Conservation (phyloP, 1,140 invertebrate genomes). For the Drosophila sp. region DNA sequence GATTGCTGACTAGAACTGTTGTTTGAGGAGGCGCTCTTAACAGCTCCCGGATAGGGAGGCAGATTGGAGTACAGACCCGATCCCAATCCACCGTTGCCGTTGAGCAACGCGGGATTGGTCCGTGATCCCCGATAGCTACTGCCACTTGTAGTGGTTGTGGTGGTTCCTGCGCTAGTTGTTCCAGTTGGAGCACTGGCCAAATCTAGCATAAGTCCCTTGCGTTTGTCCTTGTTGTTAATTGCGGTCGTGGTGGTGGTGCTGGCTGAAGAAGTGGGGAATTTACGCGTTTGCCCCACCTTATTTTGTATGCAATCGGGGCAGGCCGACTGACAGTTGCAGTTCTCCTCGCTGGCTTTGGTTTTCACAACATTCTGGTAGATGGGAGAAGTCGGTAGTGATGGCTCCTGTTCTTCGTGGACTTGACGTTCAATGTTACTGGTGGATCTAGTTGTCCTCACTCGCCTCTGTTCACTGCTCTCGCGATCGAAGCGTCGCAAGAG, state of each 20-base stretch:
- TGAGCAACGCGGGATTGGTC: conserved; percentile 52
- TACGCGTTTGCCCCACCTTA: conserved; percentile 7
- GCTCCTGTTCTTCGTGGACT: conserved; percentile 47
- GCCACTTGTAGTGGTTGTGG: conserved; percentile 28
- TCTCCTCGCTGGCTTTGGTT: conserved; percentile 43
- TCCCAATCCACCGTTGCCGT: conserved; percentile 58
- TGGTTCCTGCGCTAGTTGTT: conserved; percentile 45
- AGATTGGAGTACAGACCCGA: conserved; percentile 69
- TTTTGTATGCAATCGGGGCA: conserved; percentile 66
- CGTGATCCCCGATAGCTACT: conserved; percentile 59
- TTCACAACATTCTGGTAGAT: conserved; percentile 73
- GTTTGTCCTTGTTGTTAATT: conserved; percentile 72
- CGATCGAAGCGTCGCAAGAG: conserved; percentile 89
- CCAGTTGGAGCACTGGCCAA: conserved; percentile 79
- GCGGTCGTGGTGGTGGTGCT: conserved; percentile 2
- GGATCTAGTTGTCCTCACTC: conserved; percentile 72
- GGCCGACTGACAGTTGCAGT: conserved; percentile 60
- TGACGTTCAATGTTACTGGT: conserved; percentile 77
- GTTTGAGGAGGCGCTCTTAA: conserved; percentile 71
- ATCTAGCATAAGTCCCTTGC: conserved; percentile 87
- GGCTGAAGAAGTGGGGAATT: background rate
- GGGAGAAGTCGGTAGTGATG: conserved; percentile 47
- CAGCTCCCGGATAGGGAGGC: conserved; percentile 70
- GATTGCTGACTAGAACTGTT: conserved; percentile 71
- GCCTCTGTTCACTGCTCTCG: conserved; percentile 66